Evolutionary conservation across 2,797 vertebrate species (phyloP), one percentile per base, ranked within the genome.

Genomic region (Novumbra hubbsi): DNA sequence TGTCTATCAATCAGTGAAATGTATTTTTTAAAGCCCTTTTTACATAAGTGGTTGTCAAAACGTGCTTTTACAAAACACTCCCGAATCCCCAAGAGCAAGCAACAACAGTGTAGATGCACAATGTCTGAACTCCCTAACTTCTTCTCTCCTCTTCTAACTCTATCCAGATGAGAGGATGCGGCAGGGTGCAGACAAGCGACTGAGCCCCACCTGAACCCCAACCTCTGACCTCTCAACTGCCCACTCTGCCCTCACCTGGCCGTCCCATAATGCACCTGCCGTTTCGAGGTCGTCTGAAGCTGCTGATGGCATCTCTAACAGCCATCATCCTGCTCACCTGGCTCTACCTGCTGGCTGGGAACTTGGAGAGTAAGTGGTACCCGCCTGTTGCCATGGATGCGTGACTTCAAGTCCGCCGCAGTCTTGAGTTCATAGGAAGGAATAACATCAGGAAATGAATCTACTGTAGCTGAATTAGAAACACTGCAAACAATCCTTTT

Each of bases 211-310:
- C 87, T 94, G 91, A 93, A 74, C 73, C 70, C 79, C 65, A 27
- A 48, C 68, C 49, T 66, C 63, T 52, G 48, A 24, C 57, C 76
- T 52, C 79, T 81, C 49, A 74, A 80, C 68, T 76, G 72, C 89
- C 73, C 76, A 85, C 48, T 84, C 74, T 57, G 75, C 70, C 78
- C 81, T 79, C 71, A 80, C 32, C 62, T 65, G 28, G 12, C 85
- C 30, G 2, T 86, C 92, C 89, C 94, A 95, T 83, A 92, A 96
- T 97, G 95, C 89, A 94, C 91, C 91, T 95, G 80, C 93, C 94
- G 79, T 96, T 94, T 84, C 94, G 95, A 0, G 92, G 91, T 71
- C 96, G 94, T 86, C 88, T 95, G 86, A 96, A 96, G 90, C 87
- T 96, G 80, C 88, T 96, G 88, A 83, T 90, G 76, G 92, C 86